phyloP scores from a whole-genome alignment of 2,888 invertebrate genomes.

The Ferdinandea cuprea region DNA sequence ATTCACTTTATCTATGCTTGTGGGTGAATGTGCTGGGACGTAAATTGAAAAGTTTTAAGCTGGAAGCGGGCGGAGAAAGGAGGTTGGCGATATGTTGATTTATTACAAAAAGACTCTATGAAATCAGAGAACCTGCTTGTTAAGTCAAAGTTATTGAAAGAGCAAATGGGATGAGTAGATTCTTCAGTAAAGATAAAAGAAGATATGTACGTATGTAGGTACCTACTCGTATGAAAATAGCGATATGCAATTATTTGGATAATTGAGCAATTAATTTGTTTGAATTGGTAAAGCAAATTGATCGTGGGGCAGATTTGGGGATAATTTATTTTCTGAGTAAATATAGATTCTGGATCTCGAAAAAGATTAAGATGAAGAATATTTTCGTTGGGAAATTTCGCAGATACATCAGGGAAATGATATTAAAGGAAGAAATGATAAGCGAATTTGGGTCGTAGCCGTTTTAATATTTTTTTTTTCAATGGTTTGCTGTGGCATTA shows the following conservation, averaged over 20 bases:
- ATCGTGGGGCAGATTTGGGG: not conserved
- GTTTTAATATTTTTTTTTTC: too few species aligned
- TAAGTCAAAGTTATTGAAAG: constrained; percentile 1
- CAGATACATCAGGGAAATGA: not conserved
- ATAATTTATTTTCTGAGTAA: constrained; percentile 10
- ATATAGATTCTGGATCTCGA: not conserved
- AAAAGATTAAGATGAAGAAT: not conserved
- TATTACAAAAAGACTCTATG: constrained; percentile 5
- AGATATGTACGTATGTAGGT: not conserved
- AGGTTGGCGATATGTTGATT: constrained; percentile 2
- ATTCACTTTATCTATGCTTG: not conserved
- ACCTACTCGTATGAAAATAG: not conserved
- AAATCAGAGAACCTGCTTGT: not conserved
- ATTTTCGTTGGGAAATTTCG: not conserved
- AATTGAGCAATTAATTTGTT: constrained; percentile 45
- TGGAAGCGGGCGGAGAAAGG: not conserved
- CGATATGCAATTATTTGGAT: constrained; percentile 40
- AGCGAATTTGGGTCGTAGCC: too few species aligned
- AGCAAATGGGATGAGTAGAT: constrained; percentile 31
- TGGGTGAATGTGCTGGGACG: not conserved
- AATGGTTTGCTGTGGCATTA: too few species aligned
- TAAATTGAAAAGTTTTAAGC: constrained; percentile 48
- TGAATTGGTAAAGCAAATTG: constrained; percentile 29
- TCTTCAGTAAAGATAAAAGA: constrained; percentile 44
- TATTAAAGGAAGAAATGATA: too few species aligned